Base-by-base conservation (phyloP, 2,797 vertebrate genomes). In the Crocodylus rhombifer region DNA sequence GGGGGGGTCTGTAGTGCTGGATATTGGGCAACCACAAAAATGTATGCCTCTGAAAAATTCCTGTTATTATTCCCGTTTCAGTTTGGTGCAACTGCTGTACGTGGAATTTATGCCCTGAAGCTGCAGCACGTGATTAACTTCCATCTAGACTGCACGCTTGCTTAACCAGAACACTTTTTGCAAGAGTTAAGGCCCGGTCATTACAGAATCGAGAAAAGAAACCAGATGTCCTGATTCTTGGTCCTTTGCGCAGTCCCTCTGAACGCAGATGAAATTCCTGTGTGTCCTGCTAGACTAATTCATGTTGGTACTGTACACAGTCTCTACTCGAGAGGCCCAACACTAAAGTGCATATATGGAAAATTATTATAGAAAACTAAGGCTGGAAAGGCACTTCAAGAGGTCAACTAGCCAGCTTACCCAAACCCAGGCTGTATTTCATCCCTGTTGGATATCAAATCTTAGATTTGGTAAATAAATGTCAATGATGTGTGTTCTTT, bases 181-280 rank as follows among this genome's bases (percentile, higher is more conserved):
- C 33, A 88, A 21, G 60, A 30, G 71, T 89, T 89, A 63, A 25
- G 75, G n/a, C n/a, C 17, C 80, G 1, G 30, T 87, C 61, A 67
- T 42, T 33, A 61, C 63, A 15, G 5, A 42, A 69, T 36, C 18
- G 23, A 69, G 30, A 69, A 73, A 7, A 1, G 1, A 76, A 94
- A 81, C 84, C 73, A 87, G 33, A 69, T 82, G 84, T 33, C 82
- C 65, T 21, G 21, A 62, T 21, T 62, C 42, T 62, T 23, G 14
- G 21, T 65, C 58, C 56, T 51, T 10, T 5, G 3, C n/a, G 83
- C 80, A 82, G 75, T 21, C 80, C 82, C 2, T 14, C 80, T 71
- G 73, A 92, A 91, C 69, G 87, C 58, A 89, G 42, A 16, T 76
- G 80, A 62, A 82, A 87, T 87, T 89, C 58, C 78, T 64, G 18